Evolutionary conservation across 2,113 vertebrate genomes (phyloP).

Genomic region (Melanerpes formicivorus): DNA sequence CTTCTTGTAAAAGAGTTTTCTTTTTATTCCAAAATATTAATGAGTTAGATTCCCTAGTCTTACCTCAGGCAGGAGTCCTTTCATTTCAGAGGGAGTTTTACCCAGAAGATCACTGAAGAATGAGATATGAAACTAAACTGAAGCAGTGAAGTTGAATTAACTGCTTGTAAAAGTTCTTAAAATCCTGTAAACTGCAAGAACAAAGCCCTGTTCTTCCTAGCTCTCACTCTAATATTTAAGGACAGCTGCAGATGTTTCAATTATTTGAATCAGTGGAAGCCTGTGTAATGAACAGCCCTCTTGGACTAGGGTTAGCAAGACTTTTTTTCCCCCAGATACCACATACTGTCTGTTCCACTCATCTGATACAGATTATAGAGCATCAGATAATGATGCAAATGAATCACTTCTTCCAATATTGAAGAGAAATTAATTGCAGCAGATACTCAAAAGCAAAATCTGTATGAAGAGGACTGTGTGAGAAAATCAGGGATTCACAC

Average conservation of each 20-base stretch:
- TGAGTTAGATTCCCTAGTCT: not conserved
- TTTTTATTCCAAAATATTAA: slow-evolving; percentile 41
- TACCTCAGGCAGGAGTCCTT: not conserved
- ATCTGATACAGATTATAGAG: not conserved
- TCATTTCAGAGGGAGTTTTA: slow-evolving; percentile 30
- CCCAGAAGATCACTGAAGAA: not conserved
- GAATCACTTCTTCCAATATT: not conserved
- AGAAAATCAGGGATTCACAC: not conserved
- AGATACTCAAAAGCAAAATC: slow-evolving; percentile 20
- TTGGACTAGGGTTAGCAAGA: not conserved
- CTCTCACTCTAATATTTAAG: slow-evolving; percentile 31
- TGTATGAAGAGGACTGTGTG: not conserved
- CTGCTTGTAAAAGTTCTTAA: not conserved
- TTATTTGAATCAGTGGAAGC: slow-evolving; percentile 44
- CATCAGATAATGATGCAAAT: slow-evolving; percentile 45
- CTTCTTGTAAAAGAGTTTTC: slow-evolving; percentile 1
- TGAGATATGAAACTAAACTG: not conserved
- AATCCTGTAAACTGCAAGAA: not conserved
- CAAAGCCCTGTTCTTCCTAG: not conserved
- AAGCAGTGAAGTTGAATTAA: not conserved
- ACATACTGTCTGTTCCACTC: slow-evolving; percentile 24
- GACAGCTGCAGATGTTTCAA: slow-evolving; percentile 53
- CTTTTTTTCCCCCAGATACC: slow-evolving; percentile 18
- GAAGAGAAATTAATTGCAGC: slow-evolving; percentile 19
- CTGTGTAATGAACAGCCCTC: slow-evolving; percentile 36